phyloP scores from a whole-genome alignment of 2,113 vertebrate genomes.

The Porphyrio hochstetteri region DNA sequence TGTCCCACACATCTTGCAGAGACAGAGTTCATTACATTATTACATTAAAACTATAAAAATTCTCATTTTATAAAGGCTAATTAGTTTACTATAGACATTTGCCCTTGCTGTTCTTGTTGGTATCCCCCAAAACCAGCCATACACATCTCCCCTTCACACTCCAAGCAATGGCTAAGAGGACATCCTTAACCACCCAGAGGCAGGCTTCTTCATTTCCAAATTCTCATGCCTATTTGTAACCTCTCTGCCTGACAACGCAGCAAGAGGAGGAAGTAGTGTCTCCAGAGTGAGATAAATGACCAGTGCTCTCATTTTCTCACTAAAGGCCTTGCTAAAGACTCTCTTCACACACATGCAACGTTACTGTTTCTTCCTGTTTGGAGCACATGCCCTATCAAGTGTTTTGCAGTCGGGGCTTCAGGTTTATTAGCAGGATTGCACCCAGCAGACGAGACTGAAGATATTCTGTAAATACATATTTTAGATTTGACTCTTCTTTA shows the following conservation, averaged over 20 bases:
- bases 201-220: not conserved
- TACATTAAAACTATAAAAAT: not conserved
- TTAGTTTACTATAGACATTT: constrained; percentile 1
- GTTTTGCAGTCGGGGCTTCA: not conserved
- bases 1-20: not conserved
- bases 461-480: not conserved
- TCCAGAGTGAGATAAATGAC: not conserved
- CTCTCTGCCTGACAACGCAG: not conserved
- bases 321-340: not conserved
- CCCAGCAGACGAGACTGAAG: not conserved
- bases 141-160: not conserved
- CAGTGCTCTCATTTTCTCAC: not conserved
- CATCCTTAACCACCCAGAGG: not conserved
- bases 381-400: not conserved
- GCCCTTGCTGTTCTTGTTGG: not conserved
- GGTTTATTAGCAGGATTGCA: not conserved
- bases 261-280: not conserved
- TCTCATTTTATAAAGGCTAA: constrained; percentile 17
- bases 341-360: not conserved
- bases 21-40: not conserved
- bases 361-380: not conserved
- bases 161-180: not conserved
- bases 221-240: not conserved
- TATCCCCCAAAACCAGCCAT: not conserved
- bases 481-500: not conserved